Evolutionary conservation across 2,113 vertebrate genomes (phyloP).

Genomic region (Zingel zingel): DNA sequence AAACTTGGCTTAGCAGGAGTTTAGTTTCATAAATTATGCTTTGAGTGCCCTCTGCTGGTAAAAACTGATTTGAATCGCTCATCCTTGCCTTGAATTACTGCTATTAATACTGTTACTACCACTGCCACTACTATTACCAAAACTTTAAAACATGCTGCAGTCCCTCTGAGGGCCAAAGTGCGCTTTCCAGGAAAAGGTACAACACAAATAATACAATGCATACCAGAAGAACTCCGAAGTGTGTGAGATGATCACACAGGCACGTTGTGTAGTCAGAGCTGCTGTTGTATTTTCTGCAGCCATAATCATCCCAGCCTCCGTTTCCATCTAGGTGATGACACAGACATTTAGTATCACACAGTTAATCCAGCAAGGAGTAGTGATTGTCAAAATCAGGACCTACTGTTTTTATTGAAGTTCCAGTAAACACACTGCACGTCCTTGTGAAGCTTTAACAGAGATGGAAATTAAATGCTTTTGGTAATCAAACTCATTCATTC

Average conservation of each 20-base stretch:
- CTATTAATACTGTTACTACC: background rate
- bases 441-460: constrained; percentile 79
- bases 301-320: constrained; percentile 89
- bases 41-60: constrained; percentile 53
- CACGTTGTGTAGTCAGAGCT: constrained; percentile 88
- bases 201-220: constrained; percentile 13
- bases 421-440: constrained; percentile 88
- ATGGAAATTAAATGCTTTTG: constrained; percentile 3
- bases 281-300: constrained; percentile 86
- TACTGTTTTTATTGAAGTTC: constrained; percentile 89
- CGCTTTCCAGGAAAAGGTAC: background rate
- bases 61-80: background rate
- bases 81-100: background rate
- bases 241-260: constrained; percentile 93
- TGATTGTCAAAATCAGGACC: constrained; percentile 47
- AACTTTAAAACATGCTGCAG: background rate
- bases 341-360: background rate
- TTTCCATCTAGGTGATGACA: constrained; percentile 83
- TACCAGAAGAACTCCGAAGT: constrained; percentile 95
- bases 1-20: background rate
- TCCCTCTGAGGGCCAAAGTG: background rate
- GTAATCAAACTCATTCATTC: background rate
- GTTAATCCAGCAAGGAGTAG: background rate
- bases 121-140: background rate
- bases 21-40: constrained; percentile 7